Evolutionary conservation across 1,140 invertebrate genomes (phyloP).

Genomic region (Drosophila eugracilis): DNA sequence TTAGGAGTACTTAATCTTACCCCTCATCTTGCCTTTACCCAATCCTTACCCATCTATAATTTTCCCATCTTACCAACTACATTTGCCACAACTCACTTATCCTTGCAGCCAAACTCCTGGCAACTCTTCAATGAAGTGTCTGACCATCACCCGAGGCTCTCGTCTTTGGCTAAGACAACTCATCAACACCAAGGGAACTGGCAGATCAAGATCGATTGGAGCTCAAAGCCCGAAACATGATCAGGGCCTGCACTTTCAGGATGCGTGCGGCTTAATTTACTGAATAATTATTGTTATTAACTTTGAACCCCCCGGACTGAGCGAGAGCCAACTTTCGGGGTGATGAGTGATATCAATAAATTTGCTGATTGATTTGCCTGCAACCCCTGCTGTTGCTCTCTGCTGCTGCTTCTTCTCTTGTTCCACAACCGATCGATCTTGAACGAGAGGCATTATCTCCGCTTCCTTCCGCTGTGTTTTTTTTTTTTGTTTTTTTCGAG

Average conservation of each 20-base stretch:
- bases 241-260: slow-evolving; percentile 10
- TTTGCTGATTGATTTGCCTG: slow-evolving; percentile 66
- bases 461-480: slow-evolving; percentile 20
- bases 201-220: slow-evolving; percentile 32
- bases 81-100: neutral
- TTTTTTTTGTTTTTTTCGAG: neutral
- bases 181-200: slow-evolving; percentile 24
- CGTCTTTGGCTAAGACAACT: slow-evolving; percentile 9
- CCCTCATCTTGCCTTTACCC: neutral
- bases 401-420: no score
- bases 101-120: slow-evolving; percentile 8
- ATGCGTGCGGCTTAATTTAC: slow-evolving; percentile 64
- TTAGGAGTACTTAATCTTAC: no score
- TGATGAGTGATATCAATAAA: slow-evolving; percentile 54
- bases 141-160: neutral
- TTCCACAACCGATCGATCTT: slow-evolving; percentile 5
- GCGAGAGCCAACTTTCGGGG: slow-evolving; percentile 12
- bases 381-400: no score
- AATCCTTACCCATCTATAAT: neutral
- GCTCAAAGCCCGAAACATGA: neutral
- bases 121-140: slow-evolving; percentile 4
- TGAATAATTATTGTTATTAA: slow-evolving; percentile 77
- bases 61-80: neutral
- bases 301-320: no score
- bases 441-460: slow-evolving; percentile 20